Conservation (phyloP, 2,797 vertebrate species). For the Danio tinwini region DNA sequence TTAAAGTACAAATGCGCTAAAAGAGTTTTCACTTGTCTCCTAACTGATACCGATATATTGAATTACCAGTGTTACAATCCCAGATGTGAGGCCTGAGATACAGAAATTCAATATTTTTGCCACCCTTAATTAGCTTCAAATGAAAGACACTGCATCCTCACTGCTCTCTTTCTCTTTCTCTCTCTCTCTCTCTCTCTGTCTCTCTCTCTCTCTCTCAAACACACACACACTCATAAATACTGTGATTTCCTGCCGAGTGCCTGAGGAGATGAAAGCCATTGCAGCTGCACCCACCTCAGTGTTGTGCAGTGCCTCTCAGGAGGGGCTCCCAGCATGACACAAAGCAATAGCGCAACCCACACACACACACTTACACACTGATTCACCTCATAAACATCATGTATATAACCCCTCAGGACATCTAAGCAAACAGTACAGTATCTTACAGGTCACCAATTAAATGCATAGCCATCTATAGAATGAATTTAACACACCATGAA, state of each 20-base stretch:
- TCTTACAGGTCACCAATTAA: conserved; percentile 36
- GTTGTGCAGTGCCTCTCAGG: conserved; percentile 69
- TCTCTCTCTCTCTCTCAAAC: conserved; percentile 50
- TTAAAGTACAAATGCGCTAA: conserved; percentile 28
- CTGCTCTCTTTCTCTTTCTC: conserved; percentile 42
- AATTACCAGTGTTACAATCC: conserved; percentile 23
- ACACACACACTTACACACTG: conserved; percentile 42
- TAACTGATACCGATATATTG: conserved; percentile 25
- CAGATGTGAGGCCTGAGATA: conserved; percentile 13
- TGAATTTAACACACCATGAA: background rate
- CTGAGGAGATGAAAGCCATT: conserved; percentile 70
- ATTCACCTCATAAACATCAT: conserved; percentile 49
- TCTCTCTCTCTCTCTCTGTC: conserved; percentile 45
- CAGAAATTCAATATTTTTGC: conserved; percentile 33
- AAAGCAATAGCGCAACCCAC: conserved; percentile 51
- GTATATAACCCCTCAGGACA: conserved; percentile 19
- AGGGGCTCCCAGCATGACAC: conserved; percentile 64
- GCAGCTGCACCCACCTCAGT: conserved; percentile 68
- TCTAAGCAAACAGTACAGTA: conserved; percentile 30
- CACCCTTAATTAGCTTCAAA: conserved; percentile 51
- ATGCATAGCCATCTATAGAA: conserved; percentile 12
- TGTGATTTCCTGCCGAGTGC: conserved; percentile 52
- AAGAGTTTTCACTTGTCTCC: conserved; percentile 18
- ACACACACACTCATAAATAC: conserved; percentile 55
- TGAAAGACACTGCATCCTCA: conserved; percentile 42